Base-by-base conservation (phyloP, 2,888 invertebrate species). In the Sicus ferrugineus region DNA sequence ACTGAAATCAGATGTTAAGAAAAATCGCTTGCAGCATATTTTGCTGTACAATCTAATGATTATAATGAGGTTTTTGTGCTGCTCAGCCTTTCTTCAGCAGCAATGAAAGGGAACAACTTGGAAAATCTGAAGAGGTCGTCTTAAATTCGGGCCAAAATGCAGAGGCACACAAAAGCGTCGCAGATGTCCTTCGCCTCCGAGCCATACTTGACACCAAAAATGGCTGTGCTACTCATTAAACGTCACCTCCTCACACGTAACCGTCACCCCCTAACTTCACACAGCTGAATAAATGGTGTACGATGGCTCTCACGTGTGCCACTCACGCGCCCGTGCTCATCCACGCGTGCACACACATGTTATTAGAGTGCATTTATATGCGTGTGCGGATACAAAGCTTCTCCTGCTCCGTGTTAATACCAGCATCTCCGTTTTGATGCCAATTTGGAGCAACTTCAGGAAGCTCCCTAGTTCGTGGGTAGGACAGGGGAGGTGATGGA, bases 181-280 rank as follows among this genome's bases (percentile, higher is more conserved):
- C n/a, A 52, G 23, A n/a, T 64, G 64, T 31, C 52, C 64, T 64
- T 64, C 64, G 31, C 34, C 52, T 64, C 34, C 23, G 16, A 50
- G 30, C 21, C 50, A 50, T 21, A 64, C 46, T 64, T 64, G 63
- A 64, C 63, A 64, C 63, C 19, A 34, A 42, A n/a, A 46, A 61
- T 19, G 23, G 4, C n/a, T n/a, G n/a, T n/a, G n/a, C n/a, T n/a
- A n/a, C 16, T n/a, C 1, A 7, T 21, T 21, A 9, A 19, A 26
- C n/a, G 6, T 30, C n/a, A 30, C 21, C 28, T 30, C n/a, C 28
- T 30, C 56, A 56, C 56, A 16, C 30, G 28, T n/a, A 28, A 30
- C n/a, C 9, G 3, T 5, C n/a, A 11, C 16, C 26, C 30, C 28
- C 30, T n/a, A 42, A 11, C 5, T n/a, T n/a, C 42, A 42, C 42